phyloP scores from a whole-genome alignment of 2,113 vertebrate genomes.

The Accipiter virgatus region DNA sequence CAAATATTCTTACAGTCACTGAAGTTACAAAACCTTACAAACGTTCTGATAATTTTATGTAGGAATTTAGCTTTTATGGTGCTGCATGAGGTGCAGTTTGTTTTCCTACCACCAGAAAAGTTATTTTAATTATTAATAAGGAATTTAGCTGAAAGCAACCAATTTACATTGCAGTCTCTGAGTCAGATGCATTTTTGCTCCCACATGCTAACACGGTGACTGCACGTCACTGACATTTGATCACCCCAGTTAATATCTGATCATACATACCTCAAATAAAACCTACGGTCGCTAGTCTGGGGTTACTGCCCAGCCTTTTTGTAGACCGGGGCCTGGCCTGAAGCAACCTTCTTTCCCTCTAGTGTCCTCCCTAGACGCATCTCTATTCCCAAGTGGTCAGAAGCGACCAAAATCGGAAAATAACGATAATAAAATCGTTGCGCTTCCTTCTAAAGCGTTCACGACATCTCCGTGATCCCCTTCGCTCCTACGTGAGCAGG shows the following conservation, averaged over 20 bases:
- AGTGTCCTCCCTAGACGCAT: neutral
- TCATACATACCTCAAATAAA: neutral
- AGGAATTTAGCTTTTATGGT: neutral
- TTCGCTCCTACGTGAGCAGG: neutral
- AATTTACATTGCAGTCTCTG: neutral
- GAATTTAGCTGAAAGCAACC: neutral
- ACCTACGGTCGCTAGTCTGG: accelerated
- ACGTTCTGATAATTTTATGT: neutral
- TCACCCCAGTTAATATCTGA: neutral
- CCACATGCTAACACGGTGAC: neutral
- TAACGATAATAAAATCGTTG: neutral
- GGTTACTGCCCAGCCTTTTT: neutral
- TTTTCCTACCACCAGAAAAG: neutral
- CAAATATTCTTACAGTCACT: neutral
- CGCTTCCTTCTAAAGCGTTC: neutral
- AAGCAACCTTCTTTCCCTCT: neutral
- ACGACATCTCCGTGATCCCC: accelerated
- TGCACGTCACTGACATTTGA: neutral
- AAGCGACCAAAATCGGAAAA: neutral
- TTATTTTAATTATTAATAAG: neutral
- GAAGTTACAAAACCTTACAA: neutral
- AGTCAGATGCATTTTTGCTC: neutral
- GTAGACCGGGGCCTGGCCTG: no score
- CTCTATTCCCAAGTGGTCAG: neutral
- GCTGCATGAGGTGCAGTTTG: neutral